Base-by-base conservation (phyloP, 2,888 invertebrate species). In the Cheilosia impressa region DNA sequence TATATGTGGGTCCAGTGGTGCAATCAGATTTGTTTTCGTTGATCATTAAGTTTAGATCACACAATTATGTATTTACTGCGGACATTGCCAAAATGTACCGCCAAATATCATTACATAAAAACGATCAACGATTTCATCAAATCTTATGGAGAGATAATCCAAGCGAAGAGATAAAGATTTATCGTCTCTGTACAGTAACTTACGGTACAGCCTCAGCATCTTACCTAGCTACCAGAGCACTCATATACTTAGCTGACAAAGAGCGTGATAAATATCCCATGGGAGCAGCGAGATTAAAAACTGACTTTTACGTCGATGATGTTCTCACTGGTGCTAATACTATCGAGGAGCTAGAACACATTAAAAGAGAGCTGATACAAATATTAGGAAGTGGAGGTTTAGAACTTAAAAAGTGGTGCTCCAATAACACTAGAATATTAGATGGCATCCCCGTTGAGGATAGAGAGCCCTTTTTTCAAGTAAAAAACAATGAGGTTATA, bases 31-130 rank as follows among this genome's bases (percentile, higher is more conserved):
- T 58, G 34, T 53, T 60, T 52, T 72, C 62, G 10, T 31, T 62
- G 9, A 13, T 60, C 0, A 43, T 31, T 7, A 72, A 60, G 5
- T 62, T 72, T 34, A 31, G 71, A 60, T 47, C 47, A 5, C 60
- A 60, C 22, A 38, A 58, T 2, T 72, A 72, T 13, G 71, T 60
- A 0, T 34, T 71, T 19, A 72, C 72, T 43, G 43, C 57, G 24
- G 58, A 72, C n/a, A 34, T 71, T 13, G 31, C 47, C n/a, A 58
- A 60, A 60, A 71, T 60, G 71, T 60, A 71, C 22, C 60, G 71
- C 1, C 50, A 58, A 22, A 47, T 63, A 2, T 7, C 15, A 19
- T n/a, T 63, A 19, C 5, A 69, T 27, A 19, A 17, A 17, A 17
- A n/a, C n/a, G 71, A 71, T 34, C 27, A 19, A 34, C 6, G 17